A percentile compares a stretch with the other conserved stretches of the same genome.
Conservation (phyloP, 2,888 invertebrate species). For the Tenthredo livida region DNA sequence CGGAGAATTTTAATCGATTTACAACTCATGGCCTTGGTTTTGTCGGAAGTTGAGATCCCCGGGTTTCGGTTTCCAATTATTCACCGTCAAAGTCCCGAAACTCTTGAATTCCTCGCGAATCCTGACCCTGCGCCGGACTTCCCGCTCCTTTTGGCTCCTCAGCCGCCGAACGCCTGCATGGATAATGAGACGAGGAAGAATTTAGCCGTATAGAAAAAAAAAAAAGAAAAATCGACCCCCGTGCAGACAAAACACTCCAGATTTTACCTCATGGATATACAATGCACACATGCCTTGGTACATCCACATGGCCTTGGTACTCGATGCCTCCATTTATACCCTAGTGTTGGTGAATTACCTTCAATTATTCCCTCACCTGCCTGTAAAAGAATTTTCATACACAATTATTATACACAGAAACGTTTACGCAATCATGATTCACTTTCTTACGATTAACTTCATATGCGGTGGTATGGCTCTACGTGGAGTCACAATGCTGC, state of each 20-base stretch:
- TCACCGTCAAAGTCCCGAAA: conserved; percentile 60
- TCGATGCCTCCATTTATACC: not conserved
- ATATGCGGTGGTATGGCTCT: not conserved
- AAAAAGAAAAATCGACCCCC: not conserved
- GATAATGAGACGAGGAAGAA: conserved; percentile 46
- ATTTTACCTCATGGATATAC: too few relatives aligned
- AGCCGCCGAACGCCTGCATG: conserved; percentile 33
- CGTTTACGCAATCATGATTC: conserved; percentile 11
- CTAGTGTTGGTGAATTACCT: not conserved
- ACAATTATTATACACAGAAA: not conserved
- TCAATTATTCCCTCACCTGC: conserved; percentile 5
- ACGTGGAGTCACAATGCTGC: conserved; percentile 20
- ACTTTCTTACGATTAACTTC: not conserved
- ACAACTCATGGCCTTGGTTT: not conserved
- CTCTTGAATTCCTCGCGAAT: conserved; percentile 60
- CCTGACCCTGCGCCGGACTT: conserved; percentile 54
- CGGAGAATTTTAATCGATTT: not conserved
- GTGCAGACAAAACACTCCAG: not conserved
- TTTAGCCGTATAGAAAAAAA: not conserved
- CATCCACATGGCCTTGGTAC: not conserved
- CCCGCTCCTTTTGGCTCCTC: not conserved
- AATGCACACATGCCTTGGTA: too few relatives aligned
- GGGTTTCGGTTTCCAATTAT: conserved; percentile 59
- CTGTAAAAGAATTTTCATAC: not conserved
- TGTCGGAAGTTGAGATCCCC: conserved; percentile 27